A percentile compares a stretch with the other conserved stretches of the same genome.
phyloP scores from a whole-genome alignment of 2,888 invertebrate species.

The Diogma glabrata region DNA sequence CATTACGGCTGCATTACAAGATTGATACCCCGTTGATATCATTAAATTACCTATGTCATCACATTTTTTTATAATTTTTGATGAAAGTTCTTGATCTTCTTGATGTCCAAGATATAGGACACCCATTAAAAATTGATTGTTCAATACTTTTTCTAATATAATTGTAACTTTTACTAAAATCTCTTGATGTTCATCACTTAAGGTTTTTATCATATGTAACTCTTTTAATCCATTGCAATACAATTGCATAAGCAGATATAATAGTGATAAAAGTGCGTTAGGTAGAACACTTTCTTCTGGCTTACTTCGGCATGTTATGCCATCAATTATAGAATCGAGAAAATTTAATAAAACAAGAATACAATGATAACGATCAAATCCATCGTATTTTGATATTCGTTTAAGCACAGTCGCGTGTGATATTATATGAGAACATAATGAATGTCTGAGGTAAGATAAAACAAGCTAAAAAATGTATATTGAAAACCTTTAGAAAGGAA shows the following conservation, averaged over 20 bases:
- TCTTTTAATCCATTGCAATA: conserved; percentile 30
- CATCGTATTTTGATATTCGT: conserved; percentile 79
- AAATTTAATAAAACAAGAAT: conserved; percentile 77
- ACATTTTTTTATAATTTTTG: conserved; percentile 61
- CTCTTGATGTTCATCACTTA: conserved; percentile 36
- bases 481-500: neutral
- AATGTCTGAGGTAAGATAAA: conserved; percentile 85
- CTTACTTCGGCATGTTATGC: conserved; percentile 53
- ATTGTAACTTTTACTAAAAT: conserved; percentile 57
- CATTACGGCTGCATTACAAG: conserved; percentile 19
- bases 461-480: conserved; percentile 54
- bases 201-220: neutral
- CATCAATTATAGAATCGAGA: conserved; percentile 55
- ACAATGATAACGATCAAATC: conserved; percentile 79
- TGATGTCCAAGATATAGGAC: conserved; percentile 75
- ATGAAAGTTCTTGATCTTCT: conserved; percentile 59
- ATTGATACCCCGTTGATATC: conserved; percentile 5
- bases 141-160: conserved; percentile 54
- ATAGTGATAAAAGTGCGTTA: conserved; percentile 67
- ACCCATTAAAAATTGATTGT: conserved; percentile 63
- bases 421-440: conserved; percentile 78
- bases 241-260: conserved; percentile 71
- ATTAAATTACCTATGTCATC: conserved; percentile 30
- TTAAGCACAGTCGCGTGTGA: conserved; percentile 83
- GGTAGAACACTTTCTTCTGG: conserved; percentile 81